phyloP scores from a whole-genome alignment of 2,797 vertebrate genomes.

The Neosilurus mollespiculum region DNA sequence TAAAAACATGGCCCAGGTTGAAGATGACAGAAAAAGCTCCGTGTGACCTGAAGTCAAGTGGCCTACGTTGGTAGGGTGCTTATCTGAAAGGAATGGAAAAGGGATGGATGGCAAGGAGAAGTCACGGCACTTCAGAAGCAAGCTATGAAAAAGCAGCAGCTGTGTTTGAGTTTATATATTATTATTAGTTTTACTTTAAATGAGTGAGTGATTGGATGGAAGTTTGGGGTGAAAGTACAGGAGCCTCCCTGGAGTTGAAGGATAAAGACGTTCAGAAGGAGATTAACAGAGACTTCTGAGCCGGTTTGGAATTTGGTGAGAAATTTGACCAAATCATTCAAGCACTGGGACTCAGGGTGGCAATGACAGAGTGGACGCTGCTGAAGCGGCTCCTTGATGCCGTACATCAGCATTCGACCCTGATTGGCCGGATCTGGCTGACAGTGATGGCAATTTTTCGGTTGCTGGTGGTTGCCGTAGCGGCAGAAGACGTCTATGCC shows the following conservation, averaged over 20 bases:
- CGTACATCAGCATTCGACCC: constrained; percentile 96
- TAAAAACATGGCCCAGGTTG: constrained; percentile 65
- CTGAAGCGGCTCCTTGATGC: constrained; percentile 93
- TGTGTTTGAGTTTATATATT: neutral
- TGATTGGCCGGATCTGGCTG: constrained; percentile 95
- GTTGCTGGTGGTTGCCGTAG: constrained; percentile 90
- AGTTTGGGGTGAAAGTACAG: neutral
- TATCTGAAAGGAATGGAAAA: constrained; percentile 66
- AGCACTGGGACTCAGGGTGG: constrained; percentile 29
- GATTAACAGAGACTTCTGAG: neutral
- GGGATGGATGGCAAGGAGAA: constrained; percentile 62
- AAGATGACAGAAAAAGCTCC: constrained; percentile 52
- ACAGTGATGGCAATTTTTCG: constrained; percentile 91
- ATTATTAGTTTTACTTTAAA: neutral
- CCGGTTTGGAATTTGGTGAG: neutral
- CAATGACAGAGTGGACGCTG: constrained; percentile 89
- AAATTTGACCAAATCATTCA: constrained; percentile 38
- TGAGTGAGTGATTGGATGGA: neutral
- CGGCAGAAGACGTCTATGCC: constrained; percentile 91
- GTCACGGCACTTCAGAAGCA: constrained; percentile 46
- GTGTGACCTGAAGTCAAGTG: constrained; percentile 75
- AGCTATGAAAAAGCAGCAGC: neutral
- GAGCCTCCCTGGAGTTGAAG: neutral
- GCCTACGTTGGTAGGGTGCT: constrained; percentile 53
- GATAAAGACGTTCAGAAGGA: neutral